Evolutionary conservation across 2,888 invertebrate species (phyloP).

Genomic region (Sphinx pinastri): DNA sequence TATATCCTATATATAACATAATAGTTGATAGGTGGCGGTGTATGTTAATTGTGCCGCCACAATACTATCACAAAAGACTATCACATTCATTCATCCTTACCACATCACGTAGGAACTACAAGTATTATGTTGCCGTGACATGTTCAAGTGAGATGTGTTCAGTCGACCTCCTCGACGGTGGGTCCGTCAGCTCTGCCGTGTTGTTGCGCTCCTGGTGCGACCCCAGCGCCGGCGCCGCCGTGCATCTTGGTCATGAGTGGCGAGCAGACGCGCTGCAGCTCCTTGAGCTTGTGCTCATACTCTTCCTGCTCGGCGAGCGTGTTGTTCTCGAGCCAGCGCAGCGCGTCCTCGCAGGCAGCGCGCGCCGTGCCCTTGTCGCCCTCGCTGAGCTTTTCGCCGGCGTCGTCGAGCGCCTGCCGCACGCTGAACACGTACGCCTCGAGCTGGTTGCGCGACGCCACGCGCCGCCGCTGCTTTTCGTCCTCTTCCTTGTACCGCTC

Average conservation of each 20-base stretch:
- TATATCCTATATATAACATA: too few species aligned
- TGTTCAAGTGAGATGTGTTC: conserved; percentile 30
- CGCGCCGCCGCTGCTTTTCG: conserved; percentile 86
- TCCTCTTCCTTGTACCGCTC: conserved; percentile 90
- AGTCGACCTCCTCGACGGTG: conserved; percentile 67
- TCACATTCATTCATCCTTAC: neutral
- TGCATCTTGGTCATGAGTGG: conserved; percentile 85
- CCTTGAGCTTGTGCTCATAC: conserved; percentile 85
- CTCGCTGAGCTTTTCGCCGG: conserved; percentile 84
- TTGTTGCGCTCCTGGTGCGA: neutral
- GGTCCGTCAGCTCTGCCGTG: conserved; percentile 46
- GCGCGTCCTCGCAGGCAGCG: conserved; percentile 83
- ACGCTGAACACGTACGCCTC: conserved; percentile 89
- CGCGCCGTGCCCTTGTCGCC: conserved; percentile 84
- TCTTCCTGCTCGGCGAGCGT: conserved; percentile 86
- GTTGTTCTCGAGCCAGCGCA: conserved; percentile 89
- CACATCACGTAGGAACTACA: neutral
- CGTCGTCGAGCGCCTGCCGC: conserved; percentile 87
- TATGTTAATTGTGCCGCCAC: too few species aligned
- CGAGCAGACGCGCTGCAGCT: conserved; percentile 83
- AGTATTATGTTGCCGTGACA: neutral
- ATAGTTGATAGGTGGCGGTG: too few species aligned
- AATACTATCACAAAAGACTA: too few species aligned
- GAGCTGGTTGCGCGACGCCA: conserved; percentile 88
- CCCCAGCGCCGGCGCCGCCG: conserved; percentile 72